These are phyloP conservation scores for Tinea trinotella DNA, from an alignment of 2,888 invertebrate genomes.

Conservation along the genomic window DNA sequence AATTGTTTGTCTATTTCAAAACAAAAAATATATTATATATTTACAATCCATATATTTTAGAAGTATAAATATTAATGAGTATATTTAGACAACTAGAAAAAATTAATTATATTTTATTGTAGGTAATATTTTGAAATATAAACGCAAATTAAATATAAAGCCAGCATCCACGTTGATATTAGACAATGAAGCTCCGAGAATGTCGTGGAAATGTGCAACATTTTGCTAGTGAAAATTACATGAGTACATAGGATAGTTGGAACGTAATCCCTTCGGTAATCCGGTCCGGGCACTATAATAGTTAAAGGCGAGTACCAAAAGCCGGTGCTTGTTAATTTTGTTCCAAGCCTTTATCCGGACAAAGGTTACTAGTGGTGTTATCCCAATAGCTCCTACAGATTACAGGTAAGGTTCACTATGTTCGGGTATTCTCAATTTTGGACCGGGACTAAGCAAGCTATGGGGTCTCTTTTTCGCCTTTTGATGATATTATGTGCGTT, in stretches of 20 bases:
- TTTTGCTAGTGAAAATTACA: conserved; percentile 14
- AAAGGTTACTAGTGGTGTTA: conserved; percentile 13
- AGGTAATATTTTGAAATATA: background rate
- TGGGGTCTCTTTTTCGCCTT: background rate
- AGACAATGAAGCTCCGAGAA: conserved; percentile 1
- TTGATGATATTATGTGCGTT: background rate
- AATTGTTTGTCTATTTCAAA: too few relatives aligned
- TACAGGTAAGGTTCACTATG: background rate
- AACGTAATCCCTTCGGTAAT: conserved; percentile 14
- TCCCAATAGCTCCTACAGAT: conserved; percentile 3
- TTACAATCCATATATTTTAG: too few relatives aligned
- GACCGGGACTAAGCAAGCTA: background rate
- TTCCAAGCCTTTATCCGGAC: conserved; percentile 1
- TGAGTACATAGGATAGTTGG: conserved; percentile 15
- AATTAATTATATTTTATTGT: too few relatives aligned
- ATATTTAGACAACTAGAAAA: too few relatives aligned
- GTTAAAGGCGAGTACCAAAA: conserved; percentile 3
- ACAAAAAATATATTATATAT: too few relatives aligned
- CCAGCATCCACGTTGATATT: background rate
- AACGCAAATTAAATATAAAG: background rate
- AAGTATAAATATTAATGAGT: too few relatives aligned
- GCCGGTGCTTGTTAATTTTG: conserved; percentile 15
- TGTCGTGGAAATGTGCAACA: conserved; percentile 1
- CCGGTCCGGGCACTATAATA: conserved; percentile 1
- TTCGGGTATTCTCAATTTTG: background rate